These are phyloP conservation scores for Acrossocheilus fasciatus DNA, from an alignment of 2,797 vertebrate species.

Conservation along the genomic window DNA sequence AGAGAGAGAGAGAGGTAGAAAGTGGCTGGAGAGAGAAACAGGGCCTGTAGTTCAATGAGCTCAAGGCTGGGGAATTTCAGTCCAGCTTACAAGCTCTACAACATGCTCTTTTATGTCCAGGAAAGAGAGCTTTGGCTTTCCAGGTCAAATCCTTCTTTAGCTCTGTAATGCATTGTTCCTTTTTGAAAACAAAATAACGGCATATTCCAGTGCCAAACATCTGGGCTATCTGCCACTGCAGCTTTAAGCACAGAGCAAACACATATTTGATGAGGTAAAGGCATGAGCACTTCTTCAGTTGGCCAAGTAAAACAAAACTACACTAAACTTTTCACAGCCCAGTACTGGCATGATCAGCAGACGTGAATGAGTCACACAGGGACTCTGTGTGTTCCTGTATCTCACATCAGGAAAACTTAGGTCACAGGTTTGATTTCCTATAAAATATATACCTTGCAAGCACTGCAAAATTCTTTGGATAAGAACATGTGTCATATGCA, in stretches of 20 bases:
- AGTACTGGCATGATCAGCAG: not conserved
- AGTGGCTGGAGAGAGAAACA: not conserved
- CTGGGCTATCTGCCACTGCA: constrained; percentile 37
- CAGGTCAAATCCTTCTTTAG: constrained; percentile 49
- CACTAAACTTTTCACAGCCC: constrained; percentile 18
- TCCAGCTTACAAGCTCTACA: constrained; percentile 38
- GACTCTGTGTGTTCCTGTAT: not conserved
- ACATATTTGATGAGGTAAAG: constrained; percentile 38
- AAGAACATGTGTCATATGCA: not conserved
- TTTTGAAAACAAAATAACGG: constrained; percentile 23
- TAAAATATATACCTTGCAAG: not conserved
- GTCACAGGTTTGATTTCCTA: not conserved
- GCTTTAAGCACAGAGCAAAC: constrained; percentile 9
- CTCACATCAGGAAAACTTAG: not conserved
- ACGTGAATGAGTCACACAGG: not conserved
- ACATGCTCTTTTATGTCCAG: constrained; percentile 47
- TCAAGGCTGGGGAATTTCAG: constrained; percentile 56
- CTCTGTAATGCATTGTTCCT: constrained; percentile 35
- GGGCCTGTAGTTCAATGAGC: constrained; percentile 44
- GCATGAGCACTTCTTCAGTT: constrained; percentile 13
- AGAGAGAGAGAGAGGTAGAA: constrained; percentile 32
- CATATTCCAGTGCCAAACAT: constrained; percentile 37
- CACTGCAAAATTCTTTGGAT: not conserved
- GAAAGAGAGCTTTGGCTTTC: constrained; percentile 43
- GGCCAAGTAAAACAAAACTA: constrained; percentile 30